Evolutionary conservation across 2,888 invertebrate species (phyloP).

Genomic region (Lampropteryx suffumata): DNA sequence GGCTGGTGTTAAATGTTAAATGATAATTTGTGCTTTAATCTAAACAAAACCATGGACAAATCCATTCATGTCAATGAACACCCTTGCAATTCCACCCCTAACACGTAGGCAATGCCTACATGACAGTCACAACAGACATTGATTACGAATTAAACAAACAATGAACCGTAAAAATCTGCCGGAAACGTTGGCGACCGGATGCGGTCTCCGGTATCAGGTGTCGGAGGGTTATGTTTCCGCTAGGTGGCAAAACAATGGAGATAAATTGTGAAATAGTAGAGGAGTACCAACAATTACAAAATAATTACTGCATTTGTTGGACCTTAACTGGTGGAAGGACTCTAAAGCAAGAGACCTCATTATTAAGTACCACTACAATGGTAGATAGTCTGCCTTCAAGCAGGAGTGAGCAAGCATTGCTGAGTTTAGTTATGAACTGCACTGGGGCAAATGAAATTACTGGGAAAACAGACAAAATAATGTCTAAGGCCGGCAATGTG

Average conservation of each 20-base stretch:
- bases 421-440: too few relatives aligned
- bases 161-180: conserved; percentile 30
- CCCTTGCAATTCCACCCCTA: conserved; percentile 8
- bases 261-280: conserved; percentile 7
- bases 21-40: too few relatives aligned
- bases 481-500: too few relatives aligned
- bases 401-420: too few relatives aligned
- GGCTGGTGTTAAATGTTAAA: too few relatives aligned
- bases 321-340: too few relatives aligned
- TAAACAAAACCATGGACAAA: not conserved
- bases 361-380: too few relatives aligned
- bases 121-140: conserved; percentile 25
- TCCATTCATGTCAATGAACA: conserved; percentile 12
- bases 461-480: too few relatives aligned
- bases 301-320: too few relatives aligned
- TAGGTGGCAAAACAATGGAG: conserved; percentile 1
- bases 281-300: not conserved
- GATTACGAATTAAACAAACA: conserved; percentile 37
- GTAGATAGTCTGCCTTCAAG: too few relatives aligned
- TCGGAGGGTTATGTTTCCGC: conserved; percentile 15
- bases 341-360: too few relatives aligned
- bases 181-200: conserved; percentile 29
- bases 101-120: conserved; percentile 1
- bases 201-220: conserved; percentile 34
- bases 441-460: too few relatives aligned